Conservation (phyloP, 2,888 invertebrate species). For the Andrena haemorrhoa region DNA sequence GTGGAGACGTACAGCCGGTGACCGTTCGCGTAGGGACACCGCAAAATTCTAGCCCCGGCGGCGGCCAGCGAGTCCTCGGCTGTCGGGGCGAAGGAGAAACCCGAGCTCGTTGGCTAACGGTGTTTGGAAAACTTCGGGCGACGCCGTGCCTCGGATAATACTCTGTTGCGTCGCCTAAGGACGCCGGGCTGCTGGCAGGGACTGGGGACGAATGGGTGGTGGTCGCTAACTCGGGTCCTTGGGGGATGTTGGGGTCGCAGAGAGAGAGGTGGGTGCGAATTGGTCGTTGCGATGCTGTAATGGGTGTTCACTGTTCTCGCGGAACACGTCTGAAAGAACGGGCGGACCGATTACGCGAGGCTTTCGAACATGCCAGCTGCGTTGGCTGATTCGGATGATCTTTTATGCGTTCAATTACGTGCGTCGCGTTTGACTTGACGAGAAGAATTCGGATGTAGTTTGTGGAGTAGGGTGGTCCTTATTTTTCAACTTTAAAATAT, state of each 20-base stretch:
- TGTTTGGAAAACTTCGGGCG: constrained; percentile 46
- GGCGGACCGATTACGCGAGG: too few species aligned
- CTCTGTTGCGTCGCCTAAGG: constrained; percentile 15
- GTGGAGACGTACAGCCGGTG: constrained; percentile 8
- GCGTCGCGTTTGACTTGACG: too few species aligned
- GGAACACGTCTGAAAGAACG: too few species aligned
- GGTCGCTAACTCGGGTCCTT: background rate
- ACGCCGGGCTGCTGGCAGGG: background rate
- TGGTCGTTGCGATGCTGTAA: background rate
- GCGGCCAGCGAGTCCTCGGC: constrained; percentile 28
- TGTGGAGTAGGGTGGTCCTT: too few species aligned
- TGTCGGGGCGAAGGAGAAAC: constrained; percentile 39
- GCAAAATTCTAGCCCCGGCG: constrained; percentile 56
- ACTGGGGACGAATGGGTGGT: background rate
- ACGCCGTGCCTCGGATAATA: constrained; percentile 40
- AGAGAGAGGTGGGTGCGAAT: background rate
- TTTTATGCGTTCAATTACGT: too few species aligned
- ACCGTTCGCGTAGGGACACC: constrained; percentile 36
- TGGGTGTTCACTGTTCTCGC: background rate
- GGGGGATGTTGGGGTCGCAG: background rate
- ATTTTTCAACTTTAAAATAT: too few species aligned
- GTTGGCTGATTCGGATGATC: too few species aligned
- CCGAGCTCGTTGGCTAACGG: constrained; percentile 31
- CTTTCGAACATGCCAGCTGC: too few species aligned
- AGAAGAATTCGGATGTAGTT: too few species aligned